Percentiles rank a stretch among this genome's conserved stretches.
Evolutionary conservation across 2,888 invertebrate species (phyloP).

Genomic region (Hylaea fasciaria): DNA sequence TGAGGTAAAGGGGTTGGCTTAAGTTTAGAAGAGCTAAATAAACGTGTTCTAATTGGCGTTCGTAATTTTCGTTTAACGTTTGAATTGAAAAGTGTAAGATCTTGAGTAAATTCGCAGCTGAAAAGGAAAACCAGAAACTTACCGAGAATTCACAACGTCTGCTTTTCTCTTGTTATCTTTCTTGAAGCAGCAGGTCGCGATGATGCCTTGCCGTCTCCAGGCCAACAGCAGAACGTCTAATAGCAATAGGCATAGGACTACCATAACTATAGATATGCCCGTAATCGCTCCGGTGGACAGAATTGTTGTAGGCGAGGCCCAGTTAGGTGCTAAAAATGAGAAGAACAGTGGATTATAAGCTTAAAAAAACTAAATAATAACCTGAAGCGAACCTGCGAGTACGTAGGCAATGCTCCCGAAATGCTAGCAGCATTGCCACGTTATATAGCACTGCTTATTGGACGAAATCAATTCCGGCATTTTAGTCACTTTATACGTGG

Average conservation of each 20-base stretch:
- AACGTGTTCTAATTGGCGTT: too few relatives aligned
- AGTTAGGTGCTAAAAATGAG: conserved; percentile 14
- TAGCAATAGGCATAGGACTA: conserved; percentile 89
- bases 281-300: conserved; percentile 90
- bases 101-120: too few relatives aligned
- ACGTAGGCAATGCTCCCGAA: too few relatives aligned
- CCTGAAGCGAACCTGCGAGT: too few relatives aligned
- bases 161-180: conserved; percentile 86
- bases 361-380: conserved; percentile 13
- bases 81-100: too few relatives aligned
- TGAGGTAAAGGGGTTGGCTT: too few relatives aligned
- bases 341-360: not conserved
- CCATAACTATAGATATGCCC: conserved; percentile 91
- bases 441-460: too few relatives aligned
- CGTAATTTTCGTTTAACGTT: too few relatives aligned
- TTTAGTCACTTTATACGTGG: too few relatives aligned
- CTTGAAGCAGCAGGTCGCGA: conserved; percentile 86
- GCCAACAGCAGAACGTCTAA: conserved; percentile 92
- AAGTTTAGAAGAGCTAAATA: too few relatives aligned
- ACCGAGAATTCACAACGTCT: conserved; percentile 81
- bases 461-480: too few relatives aligned
- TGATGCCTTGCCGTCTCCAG: conserved; percentile 86
- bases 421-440: too few relatives aligned
- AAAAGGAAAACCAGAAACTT: conserved; percentile 34
- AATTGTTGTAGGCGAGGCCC: conserved; percentile 48